A percentile compares a stretch with the other conserved stretches of the same genome.
Evolutionary conservation across 2,797 vertebrate genomes (phyloP).

Genomic region (Malacoraja senta): DNA sequence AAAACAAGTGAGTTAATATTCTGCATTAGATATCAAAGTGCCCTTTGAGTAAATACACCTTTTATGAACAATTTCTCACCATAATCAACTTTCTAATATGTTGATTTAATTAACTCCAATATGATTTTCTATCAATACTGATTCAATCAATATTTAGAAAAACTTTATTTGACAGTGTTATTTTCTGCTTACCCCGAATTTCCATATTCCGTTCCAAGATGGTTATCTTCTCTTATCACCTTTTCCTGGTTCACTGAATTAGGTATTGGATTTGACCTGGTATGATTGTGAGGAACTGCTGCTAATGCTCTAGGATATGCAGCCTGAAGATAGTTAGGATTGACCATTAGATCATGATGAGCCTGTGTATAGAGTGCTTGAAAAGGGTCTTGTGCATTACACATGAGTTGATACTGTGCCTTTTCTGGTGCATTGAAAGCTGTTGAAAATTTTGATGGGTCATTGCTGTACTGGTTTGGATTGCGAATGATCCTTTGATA

Average conservation of each 20-base stretch:
- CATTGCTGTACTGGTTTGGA: constrained; percentile 9
- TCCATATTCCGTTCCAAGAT: not conserved
- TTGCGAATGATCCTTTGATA: not conserved
- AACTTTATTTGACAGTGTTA: too few species aligned
- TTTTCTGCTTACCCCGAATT: constrained; percentile 9
- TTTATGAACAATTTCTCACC: not conserved
- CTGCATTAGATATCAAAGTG: not conserved
- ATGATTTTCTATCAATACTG: too few species aligned
- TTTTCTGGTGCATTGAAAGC: not conserved
- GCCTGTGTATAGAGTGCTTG: not conserved
- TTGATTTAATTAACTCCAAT: not conserved
- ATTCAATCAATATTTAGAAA: too few species aligned
- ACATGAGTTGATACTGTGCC: not conserved
- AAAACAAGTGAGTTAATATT: not conserved
- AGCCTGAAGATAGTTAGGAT: not conserved
- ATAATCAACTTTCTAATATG: not conserved
- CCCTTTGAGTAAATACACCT: not conserved
- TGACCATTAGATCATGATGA: not conserved
- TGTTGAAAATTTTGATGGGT: not conserved
- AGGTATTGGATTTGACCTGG: not conserved
- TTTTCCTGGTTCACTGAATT: constrained; percentile 11
- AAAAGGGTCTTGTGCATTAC: not conserved
- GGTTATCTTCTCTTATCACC: not conserved
- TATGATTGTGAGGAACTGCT: not conserved
- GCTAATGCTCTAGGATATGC: not conserved